phyloP scores from a whole-genome alignment of 2,113 vertebrate species.

The Pollachius pollachius region DNA sequence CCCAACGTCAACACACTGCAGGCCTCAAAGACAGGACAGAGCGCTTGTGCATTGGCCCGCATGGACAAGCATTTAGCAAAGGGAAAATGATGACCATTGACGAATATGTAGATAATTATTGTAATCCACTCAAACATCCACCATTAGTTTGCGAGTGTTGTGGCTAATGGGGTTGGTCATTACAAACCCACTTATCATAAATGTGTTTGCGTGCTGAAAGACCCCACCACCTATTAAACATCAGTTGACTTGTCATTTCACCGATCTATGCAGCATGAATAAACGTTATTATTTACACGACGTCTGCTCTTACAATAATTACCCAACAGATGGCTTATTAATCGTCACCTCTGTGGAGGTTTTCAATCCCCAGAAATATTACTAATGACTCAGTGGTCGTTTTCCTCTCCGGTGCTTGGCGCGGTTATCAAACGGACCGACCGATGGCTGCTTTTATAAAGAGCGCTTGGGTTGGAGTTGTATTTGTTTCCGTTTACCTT shows the following conservation, averaged over 20 bases:
- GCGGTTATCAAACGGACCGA: conserved; percentile 34
- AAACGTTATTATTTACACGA: conserved; percentile 49
- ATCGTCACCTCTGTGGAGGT: not conserved
- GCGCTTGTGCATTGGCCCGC: conserved; percentile 43
- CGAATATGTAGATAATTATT: conserved; percentile 71
- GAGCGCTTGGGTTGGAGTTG: conserved; percentile 22
- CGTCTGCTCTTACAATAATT: conserved; percentile 56
- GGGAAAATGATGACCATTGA: conserved; percentile 63
- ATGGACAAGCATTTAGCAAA: conserved; percentile 56
- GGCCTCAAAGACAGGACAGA: conserved; percentile 30
- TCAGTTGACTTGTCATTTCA: conserved; percentile 51
- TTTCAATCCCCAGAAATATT: conserved; percentile 27
- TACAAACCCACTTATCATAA: conserved; percentile 57
- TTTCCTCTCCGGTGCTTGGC: conserved; percentile 2
- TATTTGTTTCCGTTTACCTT: conserved; percentile 37
- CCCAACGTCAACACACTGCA: no score
- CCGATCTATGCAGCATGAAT: conserved; percentile 44
- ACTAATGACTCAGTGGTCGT: conserved; percentile 40
- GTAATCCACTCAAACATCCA: conserved; percentile 64
- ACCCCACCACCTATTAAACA: conserved; percentile 43
- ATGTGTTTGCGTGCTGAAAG: conserved; percentile 55
- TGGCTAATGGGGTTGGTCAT: conserved; percentile 53
- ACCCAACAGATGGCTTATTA: conserved; percentile 25
- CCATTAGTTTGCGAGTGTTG: conserved; percentile 59
- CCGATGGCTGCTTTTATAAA: conserved; percentile 6